Conservation (phyloP, 2,888 invertebrate species). For the Lasioglossum lativentre region DNA sequence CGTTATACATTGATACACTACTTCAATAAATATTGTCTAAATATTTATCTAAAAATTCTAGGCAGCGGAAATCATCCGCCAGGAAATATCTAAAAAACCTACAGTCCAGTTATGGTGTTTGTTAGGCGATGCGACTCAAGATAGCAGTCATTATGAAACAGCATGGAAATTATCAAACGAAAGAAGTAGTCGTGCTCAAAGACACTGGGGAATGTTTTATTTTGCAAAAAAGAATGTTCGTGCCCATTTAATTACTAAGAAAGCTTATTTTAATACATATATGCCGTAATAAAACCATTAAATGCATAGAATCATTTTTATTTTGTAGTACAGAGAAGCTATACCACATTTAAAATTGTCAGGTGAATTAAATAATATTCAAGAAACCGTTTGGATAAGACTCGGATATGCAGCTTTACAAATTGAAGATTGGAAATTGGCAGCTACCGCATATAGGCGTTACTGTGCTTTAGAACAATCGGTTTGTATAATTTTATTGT, state of each 20-base stretch:
- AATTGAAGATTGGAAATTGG: slow-evolving; percentile 92
- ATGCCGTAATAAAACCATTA: not conserved
- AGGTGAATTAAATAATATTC: slow-evolving; percentile 94
- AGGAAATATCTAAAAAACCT: slow-evolving; percentile 91
- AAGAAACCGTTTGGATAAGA: slow-evolving; percentile 94
- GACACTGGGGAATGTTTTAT: slow-evolving; percentile 94
- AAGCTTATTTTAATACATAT: slow-evolving; percentile 9
- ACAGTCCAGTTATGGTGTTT: slow-evolving; percentile 95
- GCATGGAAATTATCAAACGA: slow-evolving; percentile 96
- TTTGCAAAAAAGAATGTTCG: slow-evolving; percentile 88
- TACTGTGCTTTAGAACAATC: slow-evolving; percentile 94
- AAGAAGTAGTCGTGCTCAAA: slow-evolving; percentile 93
- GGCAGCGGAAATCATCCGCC: slow-evolving; percentile 95
- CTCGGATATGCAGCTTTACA: slow-evolving; percentile 94
- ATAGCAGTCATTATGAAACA: slow-evolving; percentile 92
- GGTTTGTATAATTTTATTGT: slow-evolving; percentile 77
- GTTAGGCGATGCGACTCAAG: slow-evolving; percentile 94
- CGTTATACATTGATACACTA: not conserved
- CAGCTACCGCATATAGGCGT: slow-evolving; percentile 93
- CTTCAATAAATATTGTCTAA: not conserved
- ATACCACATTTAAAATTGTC: slow-evolving; percentile 93
- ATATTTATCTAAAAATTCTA: slow-evolving; percentile 79
- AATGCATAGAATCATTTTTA: slow-evolving; percentile 17
- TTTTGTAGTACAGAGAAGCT: slow-evolving; percentile 89
- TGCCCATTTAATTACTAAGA: slow-evolving; percentile 7